phyloP scores from a whole-genome alignment of 2,888 invertebrate genomes.

The Dioctria rufipes region DNA sequence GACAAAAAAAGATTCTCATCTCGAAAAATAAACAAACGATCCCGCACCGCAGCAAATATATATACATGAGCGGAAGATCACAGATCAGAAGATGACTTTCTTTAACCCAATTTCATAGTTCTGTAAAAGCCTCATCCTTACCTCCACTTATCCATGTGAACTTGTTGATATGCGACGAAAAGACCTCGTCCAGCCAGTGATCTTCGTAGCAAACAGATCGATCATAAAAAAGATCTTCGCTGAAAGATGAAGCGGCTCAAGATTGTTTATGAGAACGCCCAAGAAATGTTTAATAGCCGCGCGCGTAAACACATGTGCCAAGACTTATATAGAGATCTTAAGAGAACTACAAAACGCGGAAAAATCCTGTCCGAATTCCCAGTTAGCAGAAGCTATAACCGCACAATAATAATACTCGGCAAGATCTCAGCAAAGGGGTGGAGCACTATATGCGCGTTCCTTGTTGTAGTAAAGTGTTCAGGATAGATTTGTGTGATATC shows the following conservation, averaged over 20 bases:
- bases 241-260: conserved; percentile 41
- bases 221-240: conserved; percentile 39
- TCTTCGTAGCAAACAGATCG: conserved; percentile 39
- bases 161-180: conserved; percentile 26
- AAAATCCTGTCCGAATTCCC: not conserved
- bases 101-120: conserved; percentile 26
- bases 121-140: not conserved
- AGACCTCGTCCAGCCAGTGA: conserved; percentile 37
- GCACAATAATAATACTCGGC: not conserved
- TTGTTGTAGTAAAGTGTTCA: not conserved
- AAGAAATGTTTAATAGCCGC: conserved; percentile 45
- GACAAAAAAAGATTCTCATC: conserved; percentile 36
- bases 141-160: conserved; percentile 11
- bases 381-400: conserved; percentile 29
- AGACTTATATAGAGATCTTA: conserved; percentile 17
- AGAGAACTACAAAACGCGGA: conserved; percentile 20
- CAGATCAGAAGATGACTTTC: not conserved
- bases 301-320: conserved; percentile 48
- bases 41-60: not conserved
- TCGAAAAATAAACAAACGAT: conserved; percentile 32
- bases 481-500: conserved; percentile 37
- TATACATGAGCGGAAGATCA: not conserved
- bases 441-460: not conserved
- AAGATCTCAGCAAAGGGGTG: conserved; percentile 33
- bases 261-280: conserved; percentile 51